Evolutionary conservation across 2,888 invertebrate species (phyloP).

Genomic region (Lasioglossum vierecki): DNA sequence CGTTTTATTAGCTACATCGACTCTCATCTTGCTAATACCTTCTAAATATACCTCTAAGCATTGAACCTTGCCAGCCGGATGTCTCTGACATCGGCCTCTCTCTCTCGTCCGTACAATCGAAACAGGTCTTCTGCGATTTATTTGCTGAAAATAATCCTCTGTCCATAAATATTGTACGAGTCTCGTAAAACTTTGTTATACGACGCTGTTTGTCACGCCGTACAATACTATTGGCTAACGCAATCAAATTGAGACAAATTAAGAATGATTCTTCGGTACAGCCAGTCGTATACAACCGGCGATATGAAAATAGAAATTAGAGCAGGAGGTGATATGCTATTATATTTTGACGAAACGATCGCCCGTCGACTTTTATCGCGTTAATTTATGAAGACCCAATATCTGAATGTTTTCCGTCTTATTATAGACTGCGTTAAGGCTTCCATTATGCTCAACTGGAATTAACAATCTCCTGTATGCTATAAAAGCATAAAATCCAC

Average conservation of each 20-base stretch:
- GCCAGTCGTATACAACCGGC: neutral
- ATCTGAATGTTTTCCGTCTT: neutral
- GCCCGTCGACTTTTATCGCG: neutral
- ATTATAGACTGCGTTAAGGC: neutral
- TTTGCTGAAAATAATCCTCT: neutral
- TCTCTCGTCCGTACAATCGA: neutral
- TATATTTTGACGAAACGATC: neutral
- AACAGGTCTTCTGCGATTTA: neutral
- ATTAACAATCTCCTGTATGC: neutral
- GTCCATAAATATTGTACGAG: neutral
- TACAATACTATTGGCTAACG: neutral
- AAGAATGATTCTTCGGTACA: neutral
- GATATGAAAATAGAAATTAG: neutral
- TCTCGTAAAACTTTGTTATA: neutral
- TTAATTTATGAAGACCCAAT: neutral
- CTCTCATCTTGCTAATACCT: neutral
- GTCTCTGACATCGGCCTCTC: too few relatives aligned
- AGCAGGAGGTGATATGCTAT: neutral
- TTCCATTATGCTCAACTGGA: neutral
- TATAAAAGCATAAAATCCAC: neutral
- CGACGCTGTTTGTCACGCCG: neutral
- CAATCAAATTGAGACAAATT: neutral
- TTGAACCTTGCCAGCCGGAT: neutral
- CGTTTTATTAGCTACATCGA: neutral
- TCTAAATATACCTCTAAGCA: neutral